Percentiles rank a stretch among this genome's conserved stretches.
Evolutionary conservation across 92 coral and sea anemone species (phyloP).

Genomic region (Galaxea fascicularis): DNA sequence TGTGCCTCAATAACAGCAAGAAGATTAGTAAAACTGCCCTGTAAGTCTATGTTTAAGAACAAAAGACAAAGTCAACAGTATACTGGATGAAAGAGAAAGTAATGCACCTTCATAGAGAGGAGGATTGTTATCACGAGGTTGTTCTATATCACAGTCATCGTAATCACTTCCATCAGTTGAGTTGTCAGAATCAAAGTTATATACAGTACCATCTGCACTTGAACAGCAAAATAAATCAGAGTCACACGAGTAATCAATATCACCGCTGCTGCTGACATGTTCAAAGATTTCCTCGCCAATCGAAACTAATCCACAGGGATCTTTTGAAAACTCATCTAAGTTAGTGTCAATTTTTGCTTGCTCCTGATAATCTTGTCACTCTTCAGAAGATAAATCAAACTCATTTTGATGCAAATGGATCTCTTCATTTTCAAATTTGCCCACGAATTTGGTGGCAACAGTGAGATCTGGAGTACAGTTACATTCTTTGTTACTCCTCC

Average conservation of each 20-base stretch:
- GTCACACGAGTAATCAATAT: slow-evolving; percentile 13
- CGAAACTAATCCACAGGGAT: slow-evolving; percentile 15
- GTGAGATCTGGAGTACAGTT: background rate
- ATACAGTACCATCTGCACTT: slow-evolving; percentile 20
- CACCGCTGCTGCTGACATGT: background rate
- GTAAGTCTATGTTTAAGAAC: slow-evolving; percentile 60
- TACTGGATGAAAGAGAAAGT: slow-evolving; percentile 64
- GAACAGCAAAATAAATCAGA: slow-evolving; percentile 12
- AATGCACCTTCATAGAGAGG: slow-evolving; percentile 52
- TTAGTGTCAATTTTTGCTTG: background rate
- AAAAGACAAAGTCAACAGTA: slow-evolving; percentile 53
- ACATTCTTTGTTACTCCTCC: slow-evolving; percentile 15
- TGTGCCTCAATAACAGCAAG: slow-evolving; percentile 68
- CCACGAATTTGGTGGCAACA: slow-evolving; percentile 6
- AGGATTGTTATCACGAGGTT: slow-evolving; percentile 21
- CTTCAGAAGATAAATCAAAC: background rate
- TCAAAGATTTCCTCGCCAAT: slow-evolving; percentile 17
- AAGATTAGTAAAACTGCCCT: slow-evolving; percentile 47
- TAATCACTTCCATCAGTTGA: slow-evolving; percentile 23
- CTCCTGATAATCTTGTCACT: background rate
- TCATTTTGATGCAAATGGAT: slow-evolving; percentile 1
- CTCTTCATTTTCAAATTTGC: slow-evolving; percentile 13
- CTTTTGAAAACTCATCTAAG: background rate
- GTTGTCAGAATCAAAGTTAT: slow-evolving; percentile 39
- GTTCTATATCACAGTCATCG: slow-evolving; percentile 1